Evolutionary conservation across 2,888 invertebrate species (phyloP), one percentile per base, ranked within the genome.

Genomic region (Idaea aversata): DNA sequence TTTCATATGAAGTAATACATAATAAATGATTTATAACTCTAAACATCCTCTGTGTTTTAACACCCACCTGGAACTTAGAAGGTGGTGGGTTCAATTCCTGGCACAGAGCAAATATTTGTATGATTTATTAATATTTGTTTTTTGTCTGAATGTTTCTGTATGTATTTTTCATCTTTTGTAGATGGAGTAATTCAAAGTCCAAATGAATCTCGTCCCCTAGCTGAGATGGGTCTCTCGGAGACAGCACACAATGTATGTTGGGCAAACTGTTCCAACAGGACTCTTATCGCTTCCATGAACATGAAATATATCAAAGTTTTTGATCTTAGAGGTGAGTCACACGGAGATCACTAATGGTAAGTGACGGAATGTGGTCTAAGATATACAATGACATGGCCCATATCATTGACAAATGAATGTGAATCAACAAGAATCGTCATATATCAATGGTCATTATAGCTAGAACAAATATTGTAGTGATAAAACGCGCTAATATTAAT

Each of bases 281-380:
- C 96, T 3, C 93, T 98, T 47, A 95, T 97, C 1, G 96, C 97
- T n/a, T 98, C 98, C 61, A 97, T 98, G 94, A 98, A 97, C 87
- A 94, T 96, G 77, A 98, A 98, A 79, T 95, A 96, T 77, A 95
- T 99, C 60, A 97, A 97, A 87, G 94, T 99, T 57, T 97, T 97
- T 81, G 99, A 99, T 88, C 94, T 98, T 5, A 93, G 98, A 94
- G 98, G 98, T 97, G 87, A 79, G 77, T 59, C 13, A 5, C 10
- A 4, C 57, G 57, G 34, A 59, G 25, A 57, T 5, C 47, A 7
- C 47, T 4, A 10, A 47, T 13, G 25, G 25, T 47, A 47, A 47
- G 10, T 10, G 13, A 47, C 47, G 3, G 2, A 25, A 25, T 25
- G 25, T 25, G 25, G 25, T 25, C 25, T n/a, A n/a, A n/a, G 25